Evolutionary conservation across 2,797 vertebrate genomes (phyloP), one percentile per base, ranked within the genome.

Genomic region (Syngnathus rostellatus): DNA sequence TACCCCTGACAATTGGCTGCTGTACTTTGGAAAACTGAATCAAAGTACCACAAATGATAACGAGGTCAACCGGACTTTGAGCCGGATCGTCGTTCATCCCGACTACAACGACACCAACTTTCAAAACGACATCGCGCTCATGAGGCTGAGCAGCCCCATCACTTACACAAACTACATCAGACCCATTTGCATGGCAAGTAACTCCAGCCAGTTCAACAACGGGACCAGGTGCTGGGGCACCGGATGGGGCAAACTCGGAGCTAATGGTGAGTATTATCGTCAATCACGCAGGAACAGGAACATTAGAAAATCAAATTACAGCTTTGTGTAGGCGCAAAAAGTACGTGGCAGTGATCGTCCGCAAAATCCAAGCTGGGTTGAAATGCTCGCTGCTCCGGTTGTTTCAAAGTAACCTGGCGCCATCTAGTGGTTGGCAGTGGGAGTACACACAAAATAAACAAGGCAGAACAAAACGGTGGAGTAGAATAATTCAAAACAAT

Each of bases 131-230:
- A 37, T 66, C 7, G 41, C 65, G 9, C 41, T 66, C 43, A 46
- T 83, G 51, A 78, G 38, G n/a, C 84, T 92, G 23, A 62, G 6
- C 0, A 2, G 0, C 1, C 4, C 80, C 0, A 62, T 90, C 31
- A 11, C 0, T 39, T 89, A 84, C 71, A 83, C 66, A 6, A 54
- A 80, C 61, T 73, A 68, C 41, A 81, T 91, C 63, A 71, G 70
- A 50, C 89, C 89, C 17, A 55, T 90, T 66, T 92, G 90, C 75
- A 75, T 92, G 64, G 89, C 90, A 66, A 80, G 62, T 2, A 53
- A 2, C 1, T 2, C 4, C 25, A 80, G 78, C 37, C 25, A 65
- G 37, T 72, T 84, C 66, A 40, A 67, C 40, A 61, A 23, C 0
- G 62, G n/a, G 38, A 77, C 72, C 7, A 2, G 37, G 19, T 77